Evolutionary conservation across 2,113 vertebrate species (phyloP).

Genomic region (Sprattus sprattus): DNA sequence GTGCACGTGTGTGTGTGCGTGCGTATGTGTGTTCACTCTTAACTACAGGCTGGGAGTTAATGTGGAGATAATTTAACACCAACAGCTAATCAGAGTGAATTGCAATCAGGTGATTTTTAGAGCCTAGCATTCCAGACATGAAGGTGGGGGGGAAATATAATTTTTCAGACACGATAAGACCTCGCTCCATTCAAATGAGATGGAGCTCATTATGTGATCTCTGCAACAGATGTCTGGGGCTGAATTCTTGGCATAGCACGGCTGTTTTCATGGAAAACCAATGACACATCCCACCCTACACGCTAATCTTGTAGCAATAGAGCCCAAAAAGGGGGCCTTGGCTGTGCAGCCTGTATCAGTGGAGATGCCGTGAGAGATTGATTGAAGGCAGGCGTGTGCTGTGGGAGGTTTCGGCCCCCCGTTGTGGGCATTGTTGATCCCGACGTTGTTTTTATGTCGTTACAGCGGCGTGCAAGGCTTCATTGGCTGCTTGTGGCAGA

Average conservation of each 20-base stretch:
- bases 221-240: constrained; percentile 6
- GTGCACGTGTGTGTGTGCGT: neutral
- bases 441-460: neutral
- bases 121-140: neutral
- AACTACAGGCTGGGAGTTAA: neutral
- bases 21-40: neutral
- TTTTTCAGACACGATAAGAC: constrained; percentile 7
- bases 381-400: neutral
- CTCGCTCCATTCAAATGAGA: constrained; percentile 5
- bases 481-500: constrained; percentile 17
- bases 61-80: neutral
- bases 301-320: neutral
- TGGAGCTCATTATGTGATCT: constrained; percentile 15
- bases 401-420: neutral
- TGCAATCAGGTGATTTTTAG: neutral
- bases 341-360: neutral
- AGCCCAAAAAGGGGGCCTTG: neutral
- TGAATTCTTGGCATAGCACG: neutral
- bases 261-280: constrained; percentile 12
- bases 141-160: neutral
- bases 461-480: neutral
- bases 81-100: constrained; percentile 12
- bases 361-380: neutral
- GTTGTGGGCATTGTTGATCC: neutral
- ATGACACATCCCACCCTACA: constrained; percentile 9